These are phyloP conservation scores for Panzeria rudis DNA, from an alignment of 2,888 invertebrate genomes.

Conservation along the genomic window DNA sequence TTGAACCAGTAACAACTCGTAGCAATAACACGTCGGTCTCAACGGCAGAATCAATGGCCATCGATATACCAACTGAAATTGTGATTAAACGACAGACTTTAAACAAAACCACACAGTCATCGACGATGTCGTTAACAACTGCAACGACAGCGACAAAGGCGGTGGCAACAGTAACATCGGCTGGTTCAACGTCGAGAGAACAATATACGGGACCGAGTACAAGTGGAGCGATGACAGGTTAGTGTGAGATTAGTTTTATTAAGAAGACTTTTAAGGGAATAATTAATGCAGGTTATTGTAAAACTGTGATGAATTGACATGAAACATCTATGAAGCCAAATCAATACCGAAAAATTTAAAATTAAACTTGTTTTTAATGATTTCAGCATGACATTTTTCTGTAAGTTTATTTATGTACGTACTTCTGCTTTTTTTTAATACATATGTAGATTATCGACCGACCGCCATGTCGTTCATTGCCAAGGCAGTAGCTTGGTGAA, in stretches of 20 bases:
- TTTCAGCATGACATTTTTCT: no score
- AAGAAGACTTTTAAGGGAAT: background rate
- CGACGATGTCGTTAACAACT: slow-evolving; percentile 57
- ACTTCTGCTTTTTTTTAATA: no score
- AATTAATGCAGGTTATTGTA: no score
- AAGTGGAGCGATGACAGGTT: slow-evolving; percentile 81
- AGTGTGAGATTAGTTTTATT: slow-evolving; percentile 55
- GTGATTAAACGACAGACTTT: slow-evolving; percentile 71
- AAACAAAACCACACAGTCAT: slow-evolving; percentile 61
- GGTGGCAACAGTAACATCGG: slow-evolving; percentile 71
- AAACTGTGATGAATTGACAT: no score
- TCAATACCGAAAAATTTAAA: no score
- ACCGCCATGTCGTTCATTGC: no score
- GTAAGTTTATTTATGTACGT: no score
- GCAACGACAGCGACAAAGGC: slow-evolving; percentile 47
- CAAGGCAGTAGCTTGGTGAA: no score
- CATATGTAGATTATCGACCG: no score
- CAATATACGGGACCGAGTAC: slow-evolving; percentile 72
- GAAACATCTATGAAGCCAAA: no score
- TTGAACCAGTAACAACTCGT: slow-evolving; percentile 74
- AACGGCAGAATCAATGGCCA: slow-evolving; percentile 74
- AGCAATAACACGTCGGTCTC: slow-evolving; percentile 71
- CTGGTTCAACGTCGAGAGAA: slow-evolving; percentile 72
- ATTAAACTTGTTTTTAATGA: no score
- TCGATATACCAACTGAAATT: slow-evolving; percentile 75